Evolutionary conservation across 2,113 vertebrate species (phyloP).

Genomic region (Martes martes): DNA sequence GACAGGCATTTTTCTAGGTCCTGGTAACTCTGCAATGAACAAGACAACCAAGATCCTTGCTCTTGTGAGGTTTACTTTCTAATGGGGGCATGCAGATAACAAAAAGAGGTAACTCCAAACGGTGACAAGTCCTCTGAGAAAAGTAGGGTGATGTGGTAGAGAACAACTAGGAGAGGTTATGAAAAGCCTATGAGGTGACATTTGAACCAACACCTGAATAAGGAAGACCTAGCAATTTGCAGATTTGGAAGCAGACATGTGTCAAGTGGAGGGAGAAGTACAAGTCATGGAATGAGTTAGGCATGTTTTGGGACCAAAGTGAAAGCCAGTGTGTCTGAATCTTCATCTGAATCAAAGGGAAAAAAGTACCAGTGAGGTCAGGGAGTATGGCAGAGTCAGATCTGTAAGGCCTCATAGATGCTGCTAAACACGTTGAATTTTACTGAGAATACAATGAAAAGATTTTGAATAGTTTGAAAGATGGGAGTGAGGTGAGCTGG

Average conservation of each 20-base stretch:
- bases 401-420: neutral
- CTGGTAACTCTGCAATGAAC: neutral
- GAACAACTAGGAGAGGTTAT: neutral
- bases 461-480: neutral
- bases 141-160: neutral
- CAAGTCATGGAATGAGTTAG: neutral
- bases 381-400: neutral
- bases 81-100: neutral
- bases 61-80: neutral
- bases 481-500: neutral
- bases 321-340: neutral
- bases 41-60: neutral
- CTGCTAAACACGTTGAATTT: neutral
- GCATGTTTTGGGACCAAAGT: neutral
- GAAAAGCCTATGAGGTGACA: neutral
- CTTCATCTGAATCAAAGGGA: neutral
- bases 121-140: neutral
- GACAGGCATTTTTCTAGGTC: neutral
- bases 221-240: neutral
- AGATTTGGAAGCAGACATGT: neutral
- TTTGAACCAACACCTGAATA: neutral
- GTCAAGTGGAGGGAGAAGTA: slow-evolving; percentile 7
- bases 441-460: neutral
- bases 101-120: neutral
- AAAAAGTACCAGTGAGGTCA: neutral